These are phyloP conservation scores for Melipona bicolor DNA, from an alignment of 2,888 invertebrate genomes.

Conservation along the genomic window DNA sequence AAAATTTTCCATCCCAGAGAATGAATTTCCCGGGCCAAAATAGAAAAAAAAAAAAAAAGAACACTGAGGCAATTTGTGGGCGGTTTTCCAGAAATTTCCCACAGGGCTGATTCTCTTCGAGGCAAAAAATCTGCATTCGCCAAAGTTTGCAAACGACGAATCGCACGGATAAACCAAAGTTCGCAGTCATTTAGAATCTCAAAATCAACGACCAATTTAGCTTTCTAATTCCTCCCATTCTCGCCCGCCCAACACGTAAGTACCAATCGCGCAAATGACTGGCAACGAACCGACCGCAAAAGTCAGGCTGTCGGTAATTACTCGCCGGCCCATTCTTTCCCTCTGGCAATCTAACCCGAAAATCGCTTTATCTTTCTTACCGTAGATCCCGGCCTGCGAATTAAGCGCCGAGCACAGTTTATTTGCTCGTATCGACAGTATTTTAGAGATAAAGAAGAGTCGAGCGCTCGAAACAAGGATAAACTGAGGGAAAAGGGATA, in stretches of 20 bases:
- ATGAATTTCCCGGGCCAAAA: no score
- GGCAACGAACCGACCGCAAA: background rate
- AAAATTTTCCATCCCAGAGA: no score
- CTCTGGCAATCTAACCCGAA: constrained; percentile 43
- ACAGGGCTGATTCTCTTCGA: no score
- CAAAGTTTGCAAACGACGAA: no score
- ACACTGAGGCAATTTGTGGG: no score
- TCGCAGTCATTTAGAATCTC: no score
- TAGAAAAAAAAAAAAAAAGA: no score
- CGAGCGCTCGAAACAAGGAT: background rate
- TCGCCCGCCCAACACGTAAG: background rate
- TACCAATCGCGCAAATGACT: background rate
- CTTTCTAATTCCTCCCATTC: background rate
- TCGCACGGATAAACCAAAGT: no score
- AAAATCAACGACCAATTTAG: no score
- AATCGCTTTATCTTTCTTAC: constrained; percentile 68
- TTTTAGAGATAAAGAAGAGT: constrained; percentile 60
- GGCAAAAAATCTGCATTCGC: no score
- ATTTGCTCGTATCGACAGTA: constrained; percentile 66
- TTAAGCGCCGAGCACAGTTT: constrained; percentile 71
- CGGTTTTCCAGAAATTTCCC: no score
- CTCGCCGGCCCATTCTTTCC: constrained; percentile 31
- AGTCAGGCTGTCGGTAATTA: constrained; percentile 27
- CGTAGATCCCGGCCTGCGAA: constrained; percentile 56
- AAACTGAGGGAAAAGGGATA: background rate